Conservation (phyloP, 2,888 invertebrate genomes). For the Acutogordius australiensis region DNA sequence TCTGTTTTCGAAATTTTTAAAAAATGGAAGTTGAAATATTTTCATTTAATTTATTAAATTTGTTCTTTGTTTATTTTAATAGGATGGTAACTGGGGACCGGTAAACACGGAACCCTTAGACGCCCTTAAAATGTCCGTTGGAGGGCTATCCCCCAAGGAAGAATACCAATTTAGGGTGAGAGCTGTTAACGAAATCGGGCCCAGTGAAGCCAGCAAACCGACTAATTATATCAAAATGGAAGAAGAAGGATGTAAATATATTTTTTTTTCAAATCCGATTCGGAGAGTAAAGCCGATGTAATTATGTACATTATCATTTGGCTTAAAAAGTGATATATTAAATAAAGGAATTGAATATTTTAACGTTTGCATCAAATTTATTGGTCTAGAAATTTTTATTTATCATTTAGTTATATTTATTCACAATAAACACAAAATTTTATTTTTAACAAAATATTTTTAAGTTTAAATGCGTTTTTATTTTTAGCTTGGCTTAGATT, state of each 20-base stretch:
- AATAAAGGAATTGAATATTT: too few relatives aligned
- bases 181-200: background rate
- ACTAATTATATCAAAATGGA: background rate
- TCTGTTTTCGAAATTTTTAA: background rate
- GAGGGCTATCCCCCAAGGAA: background rate
- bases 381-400: too few relatives aligned
- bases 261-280: too few relatives aligned
- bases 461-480: too few relatives aligned
- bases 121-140: background rate
- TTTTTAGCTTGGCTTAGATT: too few relatives aligned
- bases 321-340: too few relatives aligned
- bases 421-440: too few relatives aligned
- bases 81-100: constrained; percentile 22
- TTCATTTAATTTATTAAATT: background rate
- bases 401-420: too few relatives aligned
- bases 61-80: background rate
- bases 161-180: background rate
- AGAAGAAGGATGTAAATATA: background rate
- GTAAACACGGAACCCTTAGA: constrained; percentile 17
- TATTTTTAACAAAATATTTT: too few relatives aligned
- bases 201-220: background rate
- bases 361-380: too few relatives aligned
- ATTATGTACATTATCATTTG: too few relatives aligned
- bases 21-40: background rate
- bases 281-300: too few relatives aligned